Conservation (phyloP, 1,140 invertebrate species). For the Oreohelix idahoensis region DNA sequence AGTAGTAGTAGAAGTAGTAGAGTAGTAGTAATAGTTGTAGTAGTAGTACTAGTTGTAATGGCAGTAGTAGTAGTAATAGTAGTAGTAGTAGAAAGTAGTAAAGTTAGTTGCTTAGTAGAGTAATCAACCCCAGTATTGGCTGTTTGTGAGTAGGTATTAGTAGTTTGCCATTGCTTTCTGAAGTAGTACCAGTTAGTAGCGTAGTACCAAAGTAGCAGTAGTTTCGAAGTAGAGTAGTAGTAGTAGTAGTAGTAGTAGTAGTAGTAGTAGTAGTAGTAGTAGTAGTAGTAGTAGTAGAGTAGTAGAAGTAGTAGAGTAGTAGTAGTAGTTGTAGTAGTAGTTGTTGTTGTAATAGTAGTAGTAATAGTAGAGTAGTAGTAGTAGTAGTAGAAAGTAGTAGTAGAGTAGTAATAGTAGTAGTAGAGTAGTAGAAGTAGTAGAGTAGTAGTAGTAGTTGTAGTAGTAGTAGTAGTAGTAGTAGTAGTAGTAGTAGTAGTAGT, state of each 20-base stretch:
- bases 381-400: constrained; percentile 18
- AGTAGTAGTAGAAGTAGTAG: too few species aligned
- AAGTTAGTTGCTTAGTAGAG: too few species aligned
- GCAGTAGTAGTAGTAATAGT: too few species aligned
- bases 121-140: too few species aligned
- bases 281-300: constrained; percentile 11
- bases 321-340: constrained; percentile 13
- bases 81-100: too few species aligned
- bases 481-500: constrained; percentile 15
- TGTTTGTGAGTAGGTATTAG: too few species aligned
- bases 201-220: constrained; percentile 1
- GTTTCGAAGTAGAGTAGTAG: not conserved
- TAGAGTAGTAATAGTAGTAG: constrained; percentile 6
- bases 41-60: too few species aligned
- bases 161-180: too few species aligned
- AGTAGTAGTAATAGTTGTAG: too few species aligned
- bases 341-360: not conserved
- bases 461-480: constrained; percentile 8
- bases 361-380: constrained; percentile 20
- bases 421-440: too few species aligned
- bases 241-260: constrained; percentile 26
- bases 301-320: too few species aligned
- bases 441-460: too few species aligned
- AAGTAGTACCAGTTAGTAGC: not conserved
- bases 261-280: constrained; percentile 23